Percentiles rank a stretch among this genome's conserved stretches.
Evolutionary conservation across 2,113 vertebrate species (phyloP).

Genomic region (Esox niger): DNA sequence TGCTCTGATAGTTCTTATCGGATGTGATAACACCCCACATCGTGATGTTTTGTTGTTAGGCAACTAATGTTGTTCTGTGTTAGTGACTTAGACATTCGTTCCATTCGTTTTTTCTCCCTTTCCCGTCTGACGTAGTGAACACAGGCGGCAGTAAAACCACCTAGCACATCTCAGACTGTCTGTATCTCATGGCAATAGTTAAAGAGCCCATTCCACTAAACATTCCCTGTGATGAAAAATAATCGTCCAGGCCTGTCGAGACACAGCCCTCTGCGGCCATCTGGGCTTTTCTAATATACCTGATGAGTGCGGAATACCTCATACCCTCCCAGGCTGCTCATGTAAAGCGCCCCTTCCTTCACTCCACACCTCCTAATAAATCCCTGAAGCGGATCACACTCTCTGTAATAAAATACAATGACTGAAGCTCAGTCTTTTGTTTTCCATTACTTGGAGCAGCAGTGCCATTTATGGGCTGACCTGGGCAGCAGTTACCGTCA

Average conservation of each 20-base stretch:
- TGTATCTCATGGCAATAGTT: slow-evolving; percentile 12
- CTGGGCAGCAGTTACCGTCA: slow-evolving; percentile 11
- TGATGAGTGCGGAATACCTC: slow-evolving; percentile 35
- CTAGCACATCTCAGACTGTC: slow-evolving; percentile 12
- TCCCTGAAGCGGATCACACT: neutral
- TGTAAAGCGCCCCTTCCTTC: slow-evolving; percentile 21
- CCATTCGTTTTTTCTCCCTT: neutral
- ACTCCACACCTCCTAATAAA: slow-evolving; percentile 11
- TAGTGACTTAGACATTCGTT: slow-evolving; percentile 17
- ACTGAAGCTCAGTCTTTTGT: slow-evolving; percentile 29
- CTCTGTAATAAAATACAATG: slow-evolving; percentile 7
- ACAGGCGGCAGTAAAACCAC: too few species aligned
- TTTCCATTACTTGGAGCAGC: slow-evolving; percentile 29
- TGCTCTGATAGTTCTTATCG: neutral
- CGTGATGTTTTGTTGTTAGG: slow-evolving; percentile 10
- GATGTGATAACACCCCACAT: slow-evolving; percentile 17
- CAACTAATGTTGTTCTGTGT: neutral
- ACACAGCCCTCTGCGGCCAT: slow-evolving; percentile 19
- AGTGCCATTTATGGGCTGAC: slow-evolving; percentile 32
- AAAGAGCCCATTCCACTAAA: slow-evolving; percentile 16
- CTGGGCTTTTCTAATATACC: slow-evolving; percentile 42
- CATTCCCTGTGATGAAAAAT: neutral
- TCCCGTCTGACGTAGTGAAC: neutral
- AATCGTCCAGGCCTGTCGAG: slow-evolving; percentile 38
- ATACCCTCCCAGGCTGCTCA: slow-evolving; percentile 32